Percentiles rank a stretch among this genome's conserved stretches.
Evolutionary conservation across 2,113 vertebrate genomes (phyloP).

Genomic region (Trogon melanurus): DNA sequence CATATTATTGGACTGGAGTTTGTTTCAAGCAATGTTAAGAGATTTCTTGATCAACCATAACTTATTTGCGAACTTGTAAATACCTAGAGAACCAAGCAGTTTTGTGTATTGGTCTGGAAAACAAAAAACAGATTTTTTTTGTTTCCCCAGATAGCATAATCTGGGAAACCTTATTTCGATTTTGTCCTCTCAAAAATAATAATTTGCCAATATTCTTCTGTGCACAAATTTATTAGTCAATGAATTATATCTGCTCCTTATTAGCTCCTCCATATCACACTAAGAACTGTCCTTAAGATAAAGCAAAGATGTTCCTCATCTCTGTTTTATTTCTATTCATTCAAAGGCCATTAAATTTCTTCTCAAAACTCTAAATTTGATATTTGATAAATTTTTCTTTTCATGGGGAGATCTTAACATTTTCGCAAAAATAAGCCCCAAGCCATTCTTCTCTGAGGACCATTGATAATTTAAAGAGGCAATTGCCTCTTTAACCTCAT

Average conservation of each 20-base stretch:
- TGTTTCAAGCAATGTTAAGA: background rate
- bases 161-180: background rate
- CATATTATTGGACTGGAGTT: background rate
- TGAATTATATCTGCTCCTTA: background rate
- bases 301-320: background rate
- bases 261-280: background rate
- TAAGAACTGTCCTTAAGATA: background rate
- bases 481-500: slow-evolving; percentile 28
- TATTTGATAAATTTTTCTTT: background rate
- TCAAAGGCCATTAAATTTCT: background rate
- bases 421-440: background rate
- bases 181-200: background rate
- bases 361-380: background rate
- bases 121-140: background rate
- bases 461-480: background rate
- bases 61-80: background rate
- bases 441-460: background rate
- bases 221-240: background rate
- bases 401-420: background rate
- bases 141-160: background rate
- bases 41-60: background rate
- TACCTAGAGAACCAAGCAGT: background rate
- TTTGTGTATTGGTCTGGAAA: background rate
- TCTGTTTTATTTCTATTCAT: background rate
- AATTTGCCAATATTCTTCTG: background rate